phyloP scores from a whole-genome alignment of 2,888 invertebrate genomes.

The Drosophila sordidula region DNA sequence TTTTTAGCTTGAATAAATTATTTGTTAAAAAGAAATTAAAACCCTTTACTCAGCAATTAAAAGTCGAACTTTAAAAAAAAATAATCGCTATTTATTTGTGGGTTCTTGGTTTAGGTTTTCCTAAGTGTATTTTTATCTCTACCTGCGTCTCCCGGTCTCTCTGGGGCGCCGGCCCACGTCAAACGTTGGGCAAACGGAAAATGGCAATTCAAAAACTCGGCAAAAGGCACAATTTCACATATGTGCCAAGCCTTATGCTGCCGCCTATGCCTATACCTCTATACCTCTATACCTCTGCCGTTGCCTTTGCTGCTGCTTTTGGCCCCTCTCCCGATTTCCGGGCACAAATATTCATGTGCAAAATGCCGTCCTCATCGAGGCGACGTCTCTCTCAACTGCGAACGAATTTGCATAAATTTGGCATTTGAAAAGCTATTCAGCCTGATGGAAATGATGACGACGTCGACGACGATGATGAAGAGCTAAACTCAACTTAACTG shows the following conservation, averaged over 20 bases:
- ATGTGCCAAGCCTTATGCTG: conserved; percentile 48
- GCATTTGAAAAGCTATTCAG: conserved; percentile 75
- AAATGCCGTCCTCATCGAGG: conserved; percentile 52
- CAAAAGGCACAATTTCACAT: conserved; percentile 68
- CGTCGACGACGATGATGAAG: conserved; percentile 54
- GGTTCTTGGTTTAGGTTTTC: conserved; percentile 6
- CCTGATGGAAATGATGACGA: conserved; percentile 75
- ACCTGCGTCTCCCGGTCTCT: background rate
- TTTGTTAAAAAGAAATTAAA: no score
- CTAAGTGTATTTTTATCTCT: conserved; percentile 25
- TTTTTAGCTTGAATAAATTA: no score
- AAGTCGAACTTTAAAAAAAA: background rate
- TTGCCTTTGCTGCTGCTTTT: background rate
- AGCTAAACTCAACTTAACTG: conserved; percentile 54
- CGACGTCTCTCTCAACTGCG: conserved; percentile 31
- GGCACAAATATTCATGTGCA: conserved; percentile 74
- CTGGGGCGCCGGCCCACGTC: conserved; percentile 36
- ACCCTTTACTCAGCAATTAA: no score
- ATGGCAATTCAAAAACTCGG: conserved; percentile 66
- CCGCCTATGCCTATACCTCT: conserved; percentile 2
- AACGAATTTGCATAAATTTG: conserved; percentile 78
- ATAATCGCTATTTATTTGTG: background rate
- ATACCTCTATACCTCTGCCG: conserved; percentile 1
- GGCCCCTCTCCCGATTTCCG: conserved; percentile 27
- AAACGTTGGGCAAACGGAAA: conserved; percentile 60